Evolutionary conservation across 2,113 vertebrate species (phyloP), one percentile per base, ranked within the genome.

Genomic region (Percopsis transmontana): DNA sequence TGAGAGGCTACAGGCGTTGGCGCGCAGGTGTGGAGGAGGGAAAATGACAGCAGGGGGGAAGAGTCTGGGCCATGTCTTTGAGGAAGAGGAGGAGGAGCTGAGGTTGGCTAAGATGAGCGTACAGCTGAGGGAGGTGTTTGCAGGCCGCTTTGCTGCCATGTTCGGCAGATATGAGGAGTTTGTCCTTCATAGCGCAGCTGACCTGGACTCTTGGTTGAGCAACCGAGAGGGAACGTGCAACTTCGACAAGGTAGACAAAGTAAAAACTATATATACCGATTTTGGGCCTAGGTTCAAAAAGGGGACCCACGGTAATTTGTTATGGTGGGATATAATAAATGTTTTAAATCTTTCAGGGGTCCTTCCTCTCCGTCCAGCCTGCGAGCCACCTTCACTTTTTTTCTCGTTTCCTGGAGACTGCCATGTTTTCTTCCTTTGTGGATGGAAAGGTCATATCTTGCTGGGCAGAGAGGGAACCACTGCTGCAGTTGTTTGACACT

Each of bases 401-500:
- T 70, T 99, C 97, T 6, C 95, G 93, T 78, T 98, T 99, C 90
- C 94, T 99, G 53, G 97, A 98, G 90, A 99, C 97, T 1, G 94
- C 97, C 91, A 98, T 98, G 95, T 98, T 99, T 88, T 96, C 96
- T 65, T 95, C 94, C n/a, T 98, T 99, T 77, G 94, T 98, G 69
- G 97, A 99, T 77, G 95, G 95, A 83, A 99, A 99, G 85, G 96
- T 97, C 76, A 95, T 97, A 83, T 96, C 97, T 39, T 95, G 95
- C 53, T 98, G 97, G 96, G 96, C 96, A 24, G 96, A 97, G 56
- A 95, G 95, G 74, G 97, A 99, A 20, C 93, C 95, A 11, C 81
- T 96, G 47, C 94, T 98, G 60, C 91, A 94, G 27, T 93, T 99
- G 75, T 99, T 99, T 74, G 96, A 99, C 85, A 94, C 88, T 5